Percentiles rank a stretch among this genome's conserved stretches.
Evolutionary conservation across 2,113 vertebrate genomes (phyloP).

Genomic region (Jaculus jaculus): DNA sequence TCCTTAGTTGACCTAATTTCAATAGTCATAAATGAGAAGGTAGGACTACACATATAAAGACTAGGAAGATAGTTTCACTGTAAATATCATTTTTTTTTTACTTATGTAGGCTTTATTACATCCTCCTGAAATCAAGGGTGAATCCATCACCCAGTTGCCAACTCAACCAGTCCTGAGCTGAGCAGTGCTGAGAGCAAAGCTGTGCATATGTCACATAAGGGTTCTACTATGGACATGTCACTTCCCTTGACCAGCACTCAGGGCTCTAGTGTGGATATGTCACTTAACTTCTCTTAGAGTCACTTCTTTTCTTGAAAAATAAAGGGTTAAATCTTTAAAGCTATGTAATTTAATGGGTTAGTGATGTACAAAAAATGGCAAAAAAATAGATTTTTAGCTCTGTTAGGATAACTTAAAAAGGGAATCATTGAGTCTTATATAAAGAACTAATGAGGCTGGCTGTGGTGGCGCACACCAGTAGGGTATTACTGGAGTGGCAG

Average conservation of each 20-base stretch:
- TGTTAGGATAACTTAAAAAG: conserved; percentile 2
- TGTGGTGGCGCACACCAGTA: no score
- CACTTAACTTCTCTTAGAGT: not conserved
- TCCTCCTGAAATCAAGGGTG: not conserved
- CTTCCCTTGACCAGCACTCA: not conserved
- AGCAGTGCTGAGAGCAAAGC: not conserved
- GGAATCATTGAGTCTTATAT: not conserved
- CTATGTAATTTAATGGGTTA: not conserved
- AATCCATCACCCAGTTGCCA: not conserved
- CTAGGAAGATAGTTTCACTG: not conserved
- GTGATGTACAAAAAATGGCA: conserved; percentile 1
- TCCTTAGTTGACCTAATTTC: not conserved
- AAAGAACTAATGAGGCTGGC: no score
- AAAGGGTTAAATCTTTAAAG: conserved; percentile 18
- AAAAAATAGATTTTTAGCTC: not conserved
- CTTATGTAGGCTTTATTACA: not conserved
- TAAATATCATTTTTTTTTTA: not conserved
- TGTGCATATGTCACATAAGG: not conserved
- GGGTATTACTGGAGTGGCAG: no score
- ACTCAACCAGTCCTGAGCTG: not conserved
- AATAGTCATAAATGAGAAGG: not conserved
- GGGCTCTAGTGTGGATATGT: not conserved
- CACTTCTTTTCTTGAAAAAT: conserved; percentile 18
- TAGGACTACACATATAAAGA: not conserved
- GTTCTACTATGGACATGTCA: no score